phyloP scores from a whole-genome alignment of 2,888 invertebrate genomes.

The Caenorhabditis sp. region DNA sequence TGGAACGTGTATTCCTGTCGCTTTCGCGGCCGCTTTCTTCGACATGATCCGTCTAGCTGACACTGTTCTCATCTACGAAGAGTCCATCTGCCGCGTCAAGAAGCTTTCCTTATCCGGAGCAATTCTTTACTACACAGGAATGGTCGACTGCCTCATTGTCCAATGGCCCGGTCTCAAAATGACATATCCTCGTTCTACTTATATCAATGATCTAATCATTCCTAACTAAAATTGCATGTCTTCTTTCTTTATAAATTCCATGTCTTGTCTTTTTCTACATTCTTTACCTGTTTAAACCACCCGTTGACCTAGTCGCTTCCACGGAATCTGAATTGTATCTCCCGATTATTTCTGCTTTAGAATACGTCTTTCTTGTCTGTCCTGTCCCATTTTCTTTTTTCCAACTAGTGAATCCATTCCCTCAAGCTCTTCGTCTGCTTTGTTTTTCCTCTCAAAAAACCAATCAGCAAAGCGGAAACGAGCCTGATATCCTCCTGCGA shows the following conservation, averaged over 20 bases:
- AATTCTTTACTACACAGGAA: slow-evolving; percentile 87
- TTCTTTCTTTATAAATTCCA: too few relatives aligned
- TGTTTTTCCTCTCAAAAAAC: slow-evolving; percentile 14
- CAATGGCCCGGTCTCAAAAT: slow-evolving; percentile 90
- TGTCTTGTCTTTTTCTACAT: too few relatives aligned
- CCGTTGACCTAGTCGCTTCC: too few relatives aligned
- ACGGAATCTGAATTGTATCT: too few relatives aligned
- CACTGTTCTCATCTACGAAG: slow-evolving; percentile 87
- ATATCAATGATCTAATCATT: slow-evolving; percentile 44
- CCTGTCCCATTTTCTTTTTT: slow-evolving; percentile 10
- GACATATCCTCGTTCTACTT: slow-evolving; percentile 82
- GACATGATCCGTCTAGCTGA: slow-evolving; percentile 80
- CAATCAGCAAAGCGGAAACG: slow-evolving; percentile 28
- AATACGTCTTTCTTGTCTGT: too few relatives aligned
- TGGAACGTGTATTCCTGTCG: slow-evolving; percentile 94
- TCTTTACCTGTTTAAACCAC: too few relatives aligned
- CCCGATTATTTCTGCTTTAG: too few relatives aligned
- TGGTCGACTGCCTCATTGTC: slow-evolving; percentile 89
- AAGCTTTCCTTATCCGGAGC: slow-evolving; percentile 88
- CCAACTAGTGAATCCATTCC: not conserved
- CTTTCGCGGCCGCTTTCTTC: slow-evolving; percentile 86
- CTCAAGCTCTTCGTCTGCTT: not conserved
- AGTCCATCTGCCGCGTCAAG: slow-evolving; percentile 94
- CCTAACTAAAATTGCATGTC: too few relatives aligned
- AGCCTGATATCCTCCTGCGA: slow-evolving; percentile 14